Evolutionary conservation across 2,797 vertebrate species (phyloP), one percentile per base, ranked within the genome.

Genomic region (Periophthalmus magnuspinnatus): DNA sequence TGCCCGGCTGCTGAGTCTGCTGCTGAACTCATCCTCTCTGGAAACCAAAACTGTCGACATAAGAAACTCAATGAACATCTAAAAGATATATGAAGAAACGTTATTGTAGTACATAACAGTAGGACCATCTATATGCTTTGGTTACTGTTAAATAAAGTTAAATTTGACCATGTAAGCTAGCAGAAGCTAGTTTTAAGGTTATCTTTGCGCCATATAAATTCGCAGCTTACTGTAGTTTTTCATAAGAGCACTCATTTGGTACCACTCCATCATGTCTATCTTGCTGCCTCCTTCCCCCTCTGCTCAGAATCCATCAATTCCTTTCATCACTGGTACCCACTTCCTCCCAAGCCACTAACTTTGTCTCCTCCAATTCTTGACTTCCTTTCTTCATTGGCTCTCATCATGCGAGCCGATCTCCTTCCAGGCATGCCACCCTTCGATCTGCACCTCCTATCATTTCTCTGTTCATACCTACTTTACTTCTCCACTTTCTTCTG

Each of bases 21-120:
- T 96, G 89, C 92, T 98, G 94, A 99, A 99, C 63, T 99, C 96
- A 8, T 99, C 97, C 80, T 99, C 97, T 61, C 97, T 93, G 67
- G 93, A 96, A 63, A 98, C 96, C 13, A 99, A 88, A 41, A 98
- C 97, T 98, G 89, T 57, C 21, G 9, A 0, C 58, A 22, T 19
- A 36, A 22, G 6, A 22, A 67, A 61, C 36, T 11, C 2, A 61
- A 11, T 60, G 17, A 60, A 61, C 34, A 22, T 14, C 11, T 38
- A 6, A 59, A 34, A n/a, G 41, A 45, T 14, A n/a, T 1, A n/a
- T 10, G 17, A 2, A n/a, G 19, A 45, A 45, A 16, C 45, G 41
- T 16, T 28, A 16, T 16, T 58, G 28, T 56, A 32, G 24, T 16
- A 58, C 2, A 36, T 33, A 17, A 21, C 54, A 5, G 16, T 16